Base-by-base conservation (phyloP, 1,140 invertebrate species). In the Drosophila pandora region DNA sequence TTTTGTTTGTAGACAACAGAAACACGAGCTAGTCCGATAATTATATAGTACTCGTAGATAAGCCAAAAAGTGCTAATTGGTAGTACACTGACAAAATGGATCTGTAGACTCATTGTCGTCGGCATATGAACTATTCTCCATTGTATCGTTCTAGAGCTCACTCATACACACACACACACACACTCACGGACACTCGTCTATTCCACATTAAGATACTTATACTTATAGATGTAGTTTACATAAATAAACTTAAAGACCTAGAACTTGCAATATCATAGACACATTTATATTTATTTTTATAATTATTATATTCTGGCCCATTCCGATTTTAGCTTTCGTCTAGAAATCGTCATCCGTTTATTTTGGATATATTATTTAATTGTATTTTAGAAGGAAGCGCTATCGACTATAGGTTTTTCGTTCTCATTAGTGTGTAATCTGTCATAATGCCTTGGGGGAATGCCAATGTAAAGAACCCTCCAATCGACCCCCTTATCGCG, bases 401-500 rank as follows among this genome's bases (percentile, higher is more conserved):
- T 37, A 57, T 62, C 55, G 64, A 52, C 48, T 47, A 13, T 62
- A 47, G 54, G 63, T 41, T 56, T 28, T 47, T 37, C 6, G 25
- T 39, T 25, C 6, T 13, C 22, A 48, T 58, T 32, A 8, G 47
- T 59, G 58, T 65, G 69, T 65, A 68, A 87, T 87, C 70, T 49
- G 34, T 87, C 83, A 82, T 78, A 82, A 81, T 75, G 47, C 57
- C 57, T 3, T 59, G 45, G 37, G 37, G 49, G 54, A 50, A 74
- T 87, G 17, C 39, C 12, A 78, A 74, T 59, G 48, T 72, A 82
- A 82, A 39, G 45, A 28, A 41, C 37, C 47, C 17, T 17, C 17
- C 17, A 17, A 17, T 17, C 17, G 17, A 17, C 17, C 48, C 41
- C 39, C 17, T 80, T 65, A 76, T 76, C 63, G 69, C 39, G 39